Percentiles rank a stretch among this genome's conserved stretches.
These are phyloP conservation scores for Scomber japonicus DNA, from an alignment of 2,113 vertebrate genomes.

Conservation along the genomic window DNA sequence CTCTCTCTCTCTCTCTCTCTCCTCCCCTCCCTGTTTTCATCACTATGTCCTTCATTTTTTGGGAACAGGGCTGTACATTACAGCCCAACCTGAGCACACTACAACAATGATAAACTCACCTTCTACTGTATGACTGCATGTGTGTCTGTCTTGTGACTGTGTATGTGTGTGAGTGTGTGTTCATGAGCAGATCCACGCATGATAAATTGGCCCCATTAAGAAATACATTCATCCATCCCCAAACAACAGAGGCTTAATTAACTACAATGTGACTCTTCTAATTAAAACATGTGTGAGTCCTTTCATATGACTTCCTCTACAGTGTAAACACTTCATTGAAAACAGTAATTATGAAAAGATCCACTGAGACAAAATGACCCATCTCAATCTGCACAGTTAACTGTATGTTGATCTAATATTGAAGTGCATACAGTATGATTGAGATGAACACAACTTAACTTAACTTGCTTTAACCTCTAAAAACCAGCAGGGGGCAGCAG, in stretches of 20 bases:
- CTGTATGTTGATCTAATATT: neutral
- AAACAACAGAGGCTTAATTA: conserved; percentile 45
- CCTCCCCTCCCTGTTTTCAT: conserved; percentile 21
- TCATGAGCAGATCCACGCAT: conserved; percentile 43
- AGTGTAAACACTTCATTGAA: neutral
- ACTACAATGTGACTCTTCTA: conserved; percentile 65
- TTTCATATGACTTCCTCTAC: conserved; percentile 2
- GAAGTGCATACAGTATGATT: neutral
- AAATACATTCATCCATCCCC: conserved; percentile 22
- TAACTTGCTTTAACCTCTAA: neutral
- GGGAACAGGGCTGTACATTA: conserved; percentile 34
- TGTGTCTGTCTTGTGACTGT: conserved; percentile 27
- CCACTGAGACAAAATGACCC: neutral
- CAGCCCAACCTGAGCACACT: conserved; percentile 26
- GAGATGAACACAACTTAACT: neutral
- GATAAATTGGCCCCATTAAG: conserved; percentile 69
- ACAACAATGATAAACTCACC: conserved; percentile 59
- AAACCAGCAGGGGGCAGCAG: conserved; percentile 69
- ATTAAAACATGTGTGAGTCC: conserved; percentile 1
- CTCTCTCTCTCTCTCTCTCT: neutral
- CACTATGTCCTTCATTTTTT: conserved; percentile 67
- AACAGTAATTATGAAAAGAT: neutral
- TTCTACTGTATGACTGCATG: conserved; percentile 2
- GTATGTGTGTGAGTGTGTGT: neutral
- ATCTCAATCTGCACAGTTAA: neutral